Conservation (phyloP, 2,113 vertebrate genomes). For the Micronisus gabar region DNA sequence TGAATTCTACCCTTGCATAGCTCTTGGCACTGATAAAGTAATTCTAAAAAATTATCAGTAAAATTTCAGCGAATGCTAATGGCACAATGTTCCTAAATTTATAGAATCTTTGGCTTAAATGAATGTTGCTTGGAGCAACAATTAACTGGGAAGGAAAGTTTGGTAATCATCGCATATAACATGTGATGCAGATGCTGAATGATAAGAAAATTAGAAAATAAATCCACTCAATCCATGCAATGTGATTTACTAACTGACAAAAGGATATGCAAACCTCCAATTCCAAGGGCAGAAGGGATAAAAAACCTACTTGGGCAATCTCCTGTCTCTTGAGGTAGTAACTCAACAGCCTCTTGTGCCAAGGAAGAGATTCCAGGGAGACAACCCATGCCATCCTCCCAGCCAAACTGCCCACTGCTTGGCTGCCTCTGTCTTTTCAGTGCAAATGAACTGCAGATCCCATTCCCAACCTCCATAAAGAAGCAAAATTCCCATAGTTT, state of each 20-base stretch:
- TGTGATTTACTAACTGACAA: not conserved
- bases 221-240: not conserved
- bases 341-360: constrained; percentile 24
- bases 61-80: not conserved
- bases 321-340: not conserved
- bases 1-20: not conserved
- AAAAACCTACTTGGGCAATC: not conserved
- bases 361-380: constrained; percentile 50
- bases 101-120: not conserved
- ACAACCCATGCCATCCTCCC: not conserved
- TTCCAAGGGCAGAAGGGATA: not conserved
- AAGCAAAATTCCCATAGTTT: not conserved
- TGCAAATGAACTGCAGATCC: not conserved
- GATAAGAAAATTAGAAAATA: not conserved
- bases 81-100: not conserved
- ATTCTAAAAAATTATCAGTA: not conserved
- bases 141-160: not conserved
- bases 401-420: constrained; percentile 18
- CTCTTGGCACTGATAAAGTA: not conserved
- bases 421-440: constrained; percentile 10
- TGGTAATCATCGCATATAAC: not conserved
- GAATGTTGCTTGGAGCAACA: not conserved
- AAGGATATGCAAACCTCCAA: not conserved
- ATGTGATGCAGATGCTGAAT: not conserved
- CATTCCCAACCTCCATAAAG: not conserved